Conservation (phyloP, 2,888 invertebrate species). For the Augiades crinisus region DNA sequence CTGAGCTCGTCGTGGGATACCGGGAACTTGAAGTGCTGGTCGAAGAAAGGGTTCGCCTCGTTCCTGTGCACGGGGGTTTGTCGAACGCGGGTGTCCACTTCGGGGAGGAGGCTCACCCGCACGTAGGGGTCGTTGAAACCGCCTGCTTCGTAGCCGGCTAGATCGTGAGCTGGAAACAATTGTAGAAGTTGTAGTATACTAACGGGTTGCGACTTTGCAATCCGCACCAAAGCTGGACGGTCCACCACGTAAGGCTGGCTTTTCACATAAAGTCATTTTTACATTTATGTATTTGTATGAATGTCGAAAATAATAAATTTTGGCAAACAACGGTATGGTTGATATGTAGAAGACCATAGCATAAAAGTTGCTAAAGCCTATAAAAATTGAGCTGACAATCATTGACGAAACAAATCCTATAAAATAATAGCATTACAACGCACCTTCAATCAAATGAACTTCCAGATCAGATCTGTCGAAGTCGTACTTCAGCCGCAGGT, state of each 20-base stretch:
- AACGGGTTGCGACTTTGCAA: too few relatives aligned
- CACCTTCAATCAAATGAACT: slow-evolving; percentile 95
- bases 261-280: too few relatives aligned
- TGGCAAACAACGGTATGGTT: too few relatives aligned
- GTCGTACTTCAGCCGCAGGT: slow-evolving; percentile 93
- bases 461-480: slow-evolving; percentile 94
- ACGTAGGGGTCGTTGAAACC: slow-evolving; percentile 96
- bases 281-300: too few relatives aligned
- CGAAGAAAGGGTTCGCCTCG: slow-evolving; percentile 93
- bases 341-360: too few relatives aligned
- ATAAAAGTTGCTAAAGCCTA: too few relatives aligned
- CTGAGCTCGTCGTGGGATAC: slow-evolving; percentile 93
- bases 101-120: slow-evolving; percentile 88
- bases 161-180: slow-evolving; percentile 86
- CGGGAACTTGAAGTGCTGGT: slow-evolving; percentile 96
- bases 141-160: slow-evolving; percentile 91
- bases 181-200: too few relatives aligned
- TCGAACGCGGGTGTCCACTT: slow-evolving; percentile 91
- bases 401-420: too few relatives aligned
- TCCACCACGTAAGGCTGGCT: too few relatives aligned
- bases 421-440: not conserved
- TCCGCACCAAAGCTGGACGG: too few relatives aligned
- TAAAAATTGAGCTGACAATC: too few relatives aligned
- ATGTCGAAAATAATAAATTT: too few relatives aligned
- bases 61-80: slow-evolving; percentile 93